phyloP scores from a whole-genome alignment of 92 coral and sea anemone genomes.

The Blastomussa wellsi region DNA sequence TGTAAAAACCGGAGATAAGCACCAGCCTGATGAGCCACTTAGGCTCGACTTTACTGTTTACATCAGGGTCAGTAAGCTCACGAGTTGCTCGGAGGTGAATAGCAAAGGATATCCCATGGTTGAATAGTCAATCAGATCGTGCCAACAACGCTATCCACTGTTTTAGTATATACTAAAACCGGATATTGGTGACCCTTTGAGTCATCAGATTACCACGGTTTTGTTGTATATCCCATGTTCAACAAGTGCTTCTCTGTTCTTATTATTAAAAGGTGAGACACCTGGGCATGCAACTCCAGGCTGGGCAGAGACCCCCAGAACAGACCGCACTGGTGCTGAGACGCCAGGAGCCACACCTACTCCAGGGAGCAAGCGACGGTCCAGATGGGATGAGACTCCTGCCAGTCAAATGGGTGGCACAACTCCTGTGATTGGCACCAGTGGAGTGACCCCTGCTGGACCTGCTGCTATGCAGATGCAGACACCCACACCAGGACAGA shows the following conservation, averaged over 20 bases:
- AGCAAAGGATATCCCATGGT: too few relatives aligned
- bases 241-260: neutral
- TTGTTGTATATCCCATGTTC: neutral
- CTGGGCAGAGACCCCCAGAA: constrained; percentile 99
- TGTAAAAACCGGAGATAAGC: too few relatives aligned
- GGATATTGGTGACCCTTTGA: neutral
- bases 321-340: constrained; percentile 94
- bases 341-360: constrained; percentile 99
- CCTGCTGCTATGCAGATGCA: constrained; percentile 99
- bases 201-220: neutral
- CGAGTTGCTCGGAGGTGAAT: too few relatives aligned
- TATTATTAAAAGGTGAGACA: constrained; percentile 67
- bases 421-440: constrained; percentile 95
- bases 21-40: too few relatives aligned
- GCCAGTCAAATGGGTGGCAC: constrained; percentile 94
- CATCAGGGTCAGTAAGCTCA: too few relatives aligned
- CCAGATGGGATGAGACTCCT: constrained; percentile 99
- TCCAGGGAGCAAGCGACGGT: constrained; percentile 96
- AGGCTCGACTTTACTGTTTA: too few relatives aligned
- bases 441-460: constrained; percentile 97
- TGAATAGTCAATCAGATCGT: too few relatives aligned
- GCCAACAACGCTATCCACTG: too few relatives aligned
- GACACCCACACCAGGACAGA: constrained; percentile 98
- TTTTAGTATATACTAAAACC: too few relatives aligned
- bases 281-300: constrained; percentile 99